Percentiles rank a stretch among this genome's conserved stretches.
Evolutionary conservation across 2,888 invertebrate genomes (phyloP).

Genomic region (Graphium colonna): DNA sequence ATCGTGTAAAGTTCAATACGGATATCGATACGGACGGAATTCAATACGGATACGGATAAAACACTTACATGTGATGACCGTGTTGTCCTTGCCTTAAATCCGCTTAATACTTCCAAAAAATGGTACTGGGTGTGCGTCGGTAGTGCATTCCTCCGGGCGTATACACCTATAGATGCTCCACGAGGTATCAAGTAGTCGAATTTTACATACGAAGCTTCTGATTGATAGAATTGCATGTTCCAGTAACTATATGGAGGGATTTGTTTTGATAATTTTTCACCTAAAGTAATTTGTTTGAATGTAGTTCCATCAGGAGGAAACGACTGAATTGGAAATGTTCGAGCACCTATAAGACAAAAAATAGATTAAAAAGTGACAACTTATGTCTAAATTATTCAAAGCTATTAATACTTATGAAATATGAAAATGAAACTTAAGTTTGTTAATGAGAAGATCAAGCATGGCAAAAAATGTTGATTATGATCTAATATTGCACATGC

Average conservation of each 20-base stretch:
- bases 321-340: slow-evolving; percentile 93
- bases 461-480: slow-evolving; percentile 5
- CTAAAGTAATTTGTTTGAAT: slow-evolving; percentile 93
- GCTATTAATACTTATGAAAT: slow-evolving; percentile 2
- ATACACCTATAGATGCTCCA: slow-evolving; percentile 96
- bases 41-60: no score
- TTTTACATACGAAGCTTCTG: slow-evolving; percentile 94
- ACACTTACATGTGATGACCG: slow-evolving; percentile 92
- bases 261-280: slow-evolving; percentile 92
- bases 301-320: slow-evolving; percentile 96
- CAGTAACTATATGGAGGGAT: slow-evolving; percentile 97
- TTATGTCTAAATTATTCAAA: background rate
- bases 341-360: slow-evolving; percentile 82
- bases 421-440: slow-evolving; percentile 40
- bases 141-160: slow-evolving; percentile 94
- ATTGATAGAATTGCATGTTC: slow-evolving; percentile 98
- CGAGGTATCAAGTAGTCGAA: slow-evolving; percentile 96
- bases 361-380: slow-evolving; percentile 5
- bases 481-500: slow-evolving; percentile 43
- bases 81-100: slow-evolving; percentile 91
- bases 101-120: slow-evolving; percentile 94
- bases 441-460: background rate
- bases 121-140: slow-evolving; percentile 98
- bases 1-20: background rate
- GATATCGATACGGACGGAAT: no score